These are phyloP conservation scores for Gambusia affinis DNA, from an alignment of 2,113 vertebrate species.

Conservation along the genomic window DNA sequence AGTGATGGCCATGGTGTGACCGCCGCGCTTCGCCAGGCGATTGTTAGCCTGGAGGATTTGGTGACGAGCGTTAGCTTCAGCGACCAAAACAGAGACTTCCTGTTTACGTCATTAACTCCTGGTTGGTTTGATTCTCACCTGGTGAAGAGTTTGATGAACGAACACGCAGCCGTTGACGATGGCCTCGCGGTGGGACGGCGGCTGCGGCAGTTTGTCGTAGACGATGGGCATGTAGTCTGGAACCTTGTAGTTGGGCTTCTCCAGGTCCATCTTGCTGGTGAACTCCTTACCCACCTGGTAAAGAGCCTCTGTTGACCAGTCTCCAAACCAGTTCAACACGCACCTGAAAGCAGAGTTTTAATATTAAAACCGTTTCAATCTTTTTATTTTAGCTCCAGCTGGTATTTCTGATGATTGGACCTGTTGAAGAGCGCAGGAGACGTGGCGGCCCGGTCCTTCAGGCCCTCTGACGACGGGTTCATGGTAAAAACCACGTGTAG, in stretches of 20 bases:
- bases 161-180: conserved; percentile 98
- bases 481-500: conserved; percentile 99
- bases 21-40: conserved; percentile 93
- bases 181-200: conserved; percentile 92
- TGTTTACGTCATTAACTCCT: neutral
- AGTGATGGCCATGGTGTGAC: conserved; percentile 97
- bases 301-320: conserved; percentile 98
- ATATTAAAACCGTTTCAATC: neutral
- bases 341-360: conserved; percentile 78
- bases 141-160: conserved; percentile 96
- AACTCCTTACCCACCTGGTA: conserved; percentile 99
- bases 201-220: conserved; percentile 94
- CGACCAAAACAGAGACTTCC: neutral
- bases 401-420: conserved; percentile 68
- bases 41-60: conserved; percentile 87
- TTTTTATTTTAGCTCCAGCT: neutral
- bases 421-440: conserved; percentile 99
- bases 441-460: conserved; percentile 97
- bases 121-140: conserved; percentile 78
- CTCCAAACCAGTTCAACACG: conserved; percentile 99
- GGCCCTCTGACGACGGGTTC: conserved; percentile 98
- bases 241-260: conserved; percentile 96
- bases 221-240: conserved; percentile 98
- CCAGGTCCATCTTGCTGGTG: conserved; percentile 98
- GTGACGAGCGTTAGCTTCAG: neutral